phyloP scores from a whole-genome alignment of 2,888 invertebrate genomes.

The Vesta saturnalis region DNA sequence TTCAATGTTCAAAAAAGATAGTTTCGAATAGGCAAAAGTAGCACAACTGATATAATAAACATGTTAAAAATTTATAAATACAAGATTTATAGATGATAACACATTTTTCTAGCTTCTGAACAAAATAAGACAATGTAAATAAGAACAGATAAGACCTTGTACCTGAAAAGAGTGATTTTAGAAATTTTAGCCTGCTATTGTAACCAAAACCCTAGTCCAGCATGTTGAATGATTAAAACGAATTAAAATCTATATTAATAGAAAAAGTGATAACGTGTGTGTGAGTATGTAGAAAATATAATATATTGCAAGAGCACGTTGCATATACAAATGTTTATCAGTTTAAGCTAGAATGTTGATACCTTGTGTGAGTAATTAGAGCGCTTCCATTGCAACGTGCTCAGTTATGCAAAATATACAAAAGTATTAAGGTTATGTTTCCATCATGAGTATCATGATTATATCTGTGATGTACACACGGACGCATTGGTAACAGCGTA shows the following conservation, averaged over 20 bases:
- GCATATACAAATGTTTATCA: slow-evolving; percentile 23
- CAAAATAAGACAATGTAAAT: slow-evolving; percentile 33
- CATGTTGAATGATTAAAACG: slow-evolving; percentile 41
- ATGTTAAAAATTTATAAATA: slow-evolving; percentile 17
- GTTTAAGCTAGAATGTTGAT: slow-evolving; percentile 8
- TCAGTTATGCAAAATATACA: slow-evolving; percentile 17
- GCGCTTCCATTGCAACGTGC: slow-evolving; percentile 36
- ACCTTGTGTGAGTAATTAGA: slow-evolving; percentile 18
- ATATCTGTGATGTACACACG: slow-evolving; percentile 57
- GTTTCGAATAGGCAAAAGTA: slow-evolving; percentile 20
- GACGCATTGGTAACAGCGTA: slow-evolving; percentile 62
- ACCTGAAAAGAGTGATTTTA: slow-evolving; percentile 48
- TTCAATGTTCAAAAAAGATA: neutral
- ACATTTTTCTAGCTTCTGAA: slow-evolving; percentile 29
- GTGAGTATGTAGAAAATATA: slow-evolving; percentile 41
- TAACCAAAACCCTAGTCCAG: slow-evolving; percentile 48
- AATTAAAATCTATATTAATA: slow-evolving; percentile 40
- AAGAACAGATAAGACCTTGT: slow-evolving; percentile 40
- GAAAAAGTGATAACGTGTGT: slow-evolving; percentile 45
- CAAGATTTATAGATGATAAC: slow-evolving; percentile 23
- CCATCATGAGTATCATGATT: slow-evolving; percentile 50
- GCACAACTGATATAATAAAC: slow-evolving; percentile 27
- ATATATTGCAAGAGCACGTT: slow-evolving; percentile 22
- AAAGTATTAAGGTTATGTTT: slow-evolving; percentile 35
- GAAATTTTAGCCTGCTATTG: slow-evolving; percentile 47